Conservation (phyloP, 2,888 invertebrate species). For the Listrodromus nycthemerus region DNA sequence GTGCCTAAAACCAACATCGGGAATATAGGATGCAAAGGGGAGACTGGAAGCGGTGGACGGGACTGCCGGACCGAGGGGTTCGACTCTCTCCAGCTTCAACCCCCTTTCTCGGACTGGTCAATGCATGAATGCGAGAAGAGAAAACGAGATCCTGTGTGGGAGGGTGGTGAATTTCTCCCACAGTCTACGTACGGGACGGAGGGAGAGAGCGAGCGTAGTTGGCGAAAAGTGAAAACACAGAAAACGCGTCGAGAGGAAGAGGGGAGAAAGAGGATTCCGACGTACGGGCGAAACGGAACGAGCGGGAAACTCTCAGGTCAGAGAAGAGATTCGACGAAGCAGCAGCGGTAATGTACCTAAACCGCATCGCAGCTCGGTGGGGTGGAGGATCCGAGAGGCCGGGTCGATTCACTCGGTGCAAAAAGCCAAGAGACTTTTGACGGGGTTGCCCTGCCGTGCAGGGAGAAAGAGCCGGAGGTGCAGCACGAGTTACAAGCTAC, state of each 20-base stretch:
- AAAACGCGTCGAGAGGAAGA: constrained; percentile 62
- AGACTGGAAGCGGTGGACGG: constrained; percentile 42
- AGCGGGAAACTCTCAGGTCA: background rate
- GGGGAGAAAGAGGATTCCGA: constrained; percentile 8
- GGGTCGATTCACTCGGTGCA: constrained; percentile 59
- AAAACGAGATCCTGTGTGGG: constrained; percentile 36
- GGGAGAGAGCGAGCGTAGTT: background rate
- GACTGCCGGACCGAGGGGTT: constrained; percentile 51
- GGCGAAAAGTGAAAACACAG: constrained; percentile 65
- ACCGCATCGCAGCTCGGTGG: constrained; percentile 51
- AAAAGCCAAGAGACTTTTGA: constrained; percentile 67
- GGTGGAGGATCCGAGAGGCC: background rate
- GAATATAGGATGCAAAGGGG: constrained; percentile 51
- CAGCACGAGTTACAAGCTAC: constrained; percentile 13
- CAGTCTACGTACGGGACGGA: background rate
- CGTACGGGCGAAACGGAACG: background rate
- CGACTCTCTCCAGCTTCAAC: constrained; percentile 21
- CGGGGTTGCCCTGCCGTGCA: constrained; percentile 40
- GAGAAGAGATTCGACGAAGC: constrained; percentile 57
- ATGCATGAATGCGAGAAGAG: constrained; percentile 65
- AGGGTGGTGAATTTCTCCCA: constrained; percentile 30
- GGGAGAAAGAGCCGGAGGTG: constrained; percentile 23
- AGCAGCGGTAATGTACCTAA: constrained; percentile 63
- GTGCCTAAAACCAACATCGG: constrained; percentile 78
- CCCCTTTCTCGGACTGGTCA: constrained; percentile 44